These are phyloP conservation scores for Oligia fasciuncula DNA, from an alignment of 2,888 invertebrate species.

Conservation along the genomic window DNA sequence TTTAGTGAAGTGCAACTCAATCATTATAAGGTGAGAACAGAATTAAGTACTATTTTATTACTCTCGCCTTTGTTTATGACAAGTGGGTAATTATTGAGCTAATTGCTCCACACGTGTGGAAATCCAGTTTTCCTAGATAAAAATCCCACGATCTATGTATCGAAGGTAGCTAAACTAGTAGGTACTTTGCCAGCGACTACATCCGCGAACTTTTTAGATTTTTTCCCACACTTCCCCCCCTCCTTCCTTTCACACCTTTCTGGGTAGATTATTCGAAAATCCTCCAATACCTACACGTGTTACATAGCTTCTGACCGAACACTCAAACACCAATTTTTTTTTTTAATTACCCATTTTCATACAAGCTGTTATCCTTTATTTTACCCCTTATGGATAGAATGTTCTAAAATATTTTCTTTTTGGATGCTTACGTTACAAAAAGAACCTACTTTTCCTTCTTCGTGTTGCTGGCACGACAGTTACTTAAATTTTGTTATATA, in stretches of 20 bases:
- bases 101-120: background rate
- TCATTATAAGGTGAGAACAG: slow-evolving; percentile 90
- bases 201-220: background rate
- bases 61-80: background rate
- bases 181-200: background rate
- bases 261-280: background rate
- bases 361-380: background rate
- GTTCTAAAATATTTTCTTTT: background rate
- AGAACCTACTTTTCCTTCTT: no score
- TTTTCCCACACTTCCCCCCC: background rate
- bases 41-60: slow-evolving; percentile 28
- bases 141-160: background rate
- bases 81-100: background rate
- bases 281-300: background rate
- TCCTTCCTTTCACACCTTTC: background rate
- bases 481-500: no score
- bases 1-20: slow-evolving; percentile 91
- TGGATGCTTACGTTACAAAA: background rate
- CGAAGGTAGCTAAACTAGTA: background rate
- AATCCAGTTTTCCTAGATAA: background rate
- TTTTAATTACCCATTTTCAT: background rate
- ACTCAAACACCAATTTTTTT: background rate
- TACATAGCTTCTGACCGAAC: background rate
- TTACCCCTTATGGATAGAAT: background rate
- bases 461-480: no score